phyloP scores from a whole-genome alignment of 2,888 invertebrate genomes.

The Chirona hameri region DNA sequence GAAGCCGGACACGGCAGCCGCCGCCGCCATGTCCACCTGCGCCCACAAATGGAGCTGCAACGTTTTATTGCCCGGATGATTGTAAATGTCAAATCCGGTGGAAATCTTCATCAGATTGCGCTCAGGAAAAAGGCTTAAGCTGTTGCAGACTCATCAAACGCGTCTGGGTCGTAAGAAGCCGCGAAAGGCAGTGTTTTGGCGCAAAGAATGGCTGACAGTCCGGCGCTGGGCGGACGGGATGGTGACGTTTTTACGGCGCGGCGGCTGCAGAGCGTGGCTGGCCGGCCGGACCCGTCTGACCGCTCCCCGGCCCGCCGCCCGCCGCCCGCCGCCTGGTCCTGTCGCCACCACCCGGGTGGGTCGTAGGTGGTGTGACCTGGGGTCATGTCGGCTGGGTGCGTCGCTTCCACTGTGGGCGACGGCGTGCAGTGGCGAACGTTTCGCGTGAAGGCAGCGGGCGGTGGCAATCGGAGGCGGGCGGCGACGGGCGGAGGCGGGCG shows the following conservation, averaged over 20 bases:
- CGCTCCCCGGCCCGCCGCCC: neutral
- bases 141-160: neutral
- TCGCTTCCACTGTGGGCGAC: no score
- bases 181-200: neutral
- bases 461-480: no score
- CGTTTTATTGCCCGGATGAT: conserved; percentile 9
- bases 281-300: neutral
- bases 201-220: neutral
- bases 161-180: neutral
- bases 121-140: neutral
- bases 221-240: neutral
- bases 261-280: neutral
- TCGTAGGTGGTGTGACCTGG: neutral
- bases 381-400: neutral
- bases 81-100: conserved; percentile 2
- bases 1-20: neutral
- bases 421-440: no score
- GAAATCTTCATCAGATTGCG: conserved; percentile 24
- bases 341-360: neutral
- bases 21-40: neutral
- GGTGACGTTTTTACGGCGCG: neutral
- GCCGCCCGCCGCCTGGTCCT: neutral
- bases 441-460: no score
- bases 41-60: neutral
- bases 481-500: neutral